phyloP scores from a whole-genome alignment of 1,140 invertebrate genomes.

The Leptonema lineaticorne region DNA sequence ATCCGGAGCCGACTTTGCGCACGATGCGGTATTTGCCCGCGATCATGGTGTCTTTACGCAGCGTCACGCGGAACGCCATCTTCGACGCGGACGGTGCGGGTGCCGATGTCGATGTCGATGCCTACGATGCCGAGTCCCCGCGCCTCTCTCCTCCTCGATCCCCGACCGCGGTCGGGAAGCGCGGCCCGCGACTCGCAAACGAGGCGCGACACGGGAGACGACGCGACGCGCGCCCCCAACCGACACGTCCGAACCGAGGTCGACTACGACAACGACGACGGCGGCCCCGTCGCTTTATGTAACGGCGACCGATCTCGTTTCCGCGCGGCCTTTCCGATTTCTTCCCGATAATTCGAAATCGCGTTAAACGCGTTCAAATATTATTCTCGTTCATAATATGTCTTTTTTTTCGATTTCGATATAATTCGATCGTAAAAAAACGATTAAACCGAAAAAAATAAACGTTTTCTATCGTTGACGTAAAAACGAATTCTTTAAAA shows the following conservation, averaged over 20 bases:
- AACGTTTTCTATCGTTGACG: too few relatives aligned
- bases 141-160: too few relatives aligned
- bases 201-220: neutral
- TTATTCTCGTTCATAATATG: too few relatives aligned
- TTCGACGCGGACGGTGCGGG: constrained; percentile 15
- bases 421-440: too few relatives aligned
- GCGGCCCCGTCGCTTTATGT: neutral
- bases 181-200: neutral
- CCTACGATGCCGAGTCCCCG: neutral
- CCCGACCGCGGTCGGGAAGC: neutral
- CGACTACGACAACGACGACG: neutral
- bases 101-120: neutral
- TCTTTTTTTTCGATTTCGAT: too few relatives aligned
- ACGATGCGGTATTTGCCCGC: constrained; percentile 92
- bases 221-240: neutral
- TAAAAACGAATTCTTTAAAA: too few relatives aligned
- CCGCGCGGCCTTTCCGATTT: too few relatives aligned
- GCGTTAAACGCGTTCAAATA: too few relatives aligned
- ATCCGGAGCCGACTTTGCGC: constrained; percentile 95
- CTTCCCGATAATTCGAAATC: too few relatives aligned
- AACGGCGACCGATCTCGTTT: too few relatives aligned
- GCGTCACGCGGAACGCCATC: constrained; percentile 36
- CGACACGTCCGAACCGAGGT: neutral
- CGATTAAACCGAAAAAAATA: too few relatives aligned
- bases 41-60: constrained; percentile 70